Evolutionary conservation across 2,797 vertebrate genomes (phyloP).

Genomic region (Thamnophis elegans): DNA sequence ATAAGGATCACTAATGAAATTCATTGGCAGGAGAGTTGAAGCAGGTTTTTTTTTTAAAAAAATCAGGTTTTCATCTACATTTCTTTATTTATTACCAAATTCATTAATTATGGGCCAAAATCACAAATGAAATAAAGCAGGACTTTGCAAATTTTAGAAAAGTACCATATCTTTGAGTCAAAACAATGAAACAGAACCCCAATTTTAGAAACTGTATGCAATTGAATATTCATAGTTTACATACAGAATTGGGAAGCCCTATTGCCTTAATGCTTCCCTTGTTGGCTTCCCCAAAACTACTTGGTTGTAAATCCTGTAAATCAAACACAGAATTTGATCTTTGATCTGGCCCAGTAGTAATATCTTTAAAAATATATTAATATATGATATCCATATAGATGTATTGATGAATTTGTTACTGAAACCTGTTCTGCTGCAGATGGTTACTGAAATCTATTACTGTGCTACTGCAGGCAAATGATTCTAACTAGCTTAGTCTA

Average conservation of each 20-base stretch:
- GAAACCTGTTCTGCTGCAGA: neutral
- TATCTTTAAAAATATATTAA: neutral
- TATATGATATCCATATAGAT: neutral
- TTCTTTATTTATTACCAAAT: neutral
- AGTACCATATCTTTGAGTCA: neutral
- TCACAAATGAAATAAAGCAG: neutral
- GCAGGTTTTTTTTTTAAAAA: neutral
- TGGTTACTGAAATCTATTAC: neutral
- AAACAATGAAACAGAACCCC: neutral
- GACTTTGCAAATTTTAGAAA: neutral
- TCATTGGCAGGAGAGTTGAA: neutral
- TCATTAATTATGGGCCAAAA: neutral
- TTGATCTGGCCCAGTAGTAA: neutral
- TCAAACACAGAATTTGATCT: neutral
- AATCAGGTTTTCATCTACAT: neutral
- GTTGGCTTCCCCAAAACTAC: neutral
- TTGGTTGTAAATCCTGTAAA: neutral
- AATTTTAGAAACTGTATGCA: neutral
- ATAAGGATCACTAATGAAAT: neutral
- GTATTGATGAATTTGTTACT: neutral
- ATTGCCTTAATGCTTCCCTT: neutral
- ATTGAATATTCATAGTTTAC: neutral
- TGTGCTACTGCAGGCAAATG: neutral
- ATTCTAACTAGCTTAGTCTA: neutral
- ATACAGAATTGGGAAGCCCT: neutral